These are phyloP conservation scores for Anableps anableps DNA, from an alignment of 2,797 vertebrate genomes.

Conservation along the genomic window DNA sequence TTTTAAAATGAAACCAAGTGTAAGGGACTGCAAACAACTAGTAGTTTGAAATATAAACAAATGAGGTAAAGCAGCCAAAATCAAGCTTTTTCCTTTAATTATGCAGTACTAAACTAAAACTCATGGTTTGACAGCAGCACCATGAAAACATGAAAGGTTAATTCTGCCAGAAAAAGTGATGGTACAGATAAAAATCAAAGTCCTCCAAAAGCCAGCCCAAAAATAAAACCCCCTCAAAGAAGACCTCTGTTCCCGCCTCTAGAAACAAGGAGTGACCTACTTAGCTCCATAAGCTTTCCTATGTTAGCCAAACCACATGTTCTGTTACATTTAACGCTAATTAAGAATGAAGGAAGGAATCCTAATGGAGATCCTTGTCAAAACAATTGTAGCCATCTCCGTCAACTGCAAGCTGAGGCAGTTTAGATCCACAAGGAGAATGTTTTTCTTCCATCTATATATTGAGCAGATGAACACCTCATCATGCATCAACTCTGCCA, in stretches of 20 bases:
- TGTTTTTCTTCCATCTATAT: slow-evolving; percentile 12
- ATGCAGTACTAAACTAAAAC: background rate
- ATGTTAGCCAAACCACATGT: slow-evolving; percentile 64
- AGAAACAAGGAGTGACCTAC: slow-evolving; percentile 77
- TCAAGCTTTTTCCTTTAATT: background rate
- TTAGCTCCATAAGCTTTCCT: slow-evolving; percentile 69
- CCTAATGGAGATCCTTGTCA: slow-evolving; percentile 53
- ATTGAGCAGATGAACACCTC: slow-evolving; percentile 6
- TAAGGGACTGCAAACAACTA: background rate
- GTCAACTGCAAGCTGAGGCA: slow-evolving; percentile 24
- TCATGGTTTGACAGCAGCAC: slow-evolving; percentile 9
- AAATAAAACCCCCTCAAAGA: slow-evolving; percentile 76
- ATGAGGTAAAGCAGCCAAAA: background rate
- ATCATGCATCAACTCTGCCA: slow-evolving; percentile 10
- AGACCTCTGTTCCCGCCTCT: slow-evolving; percentile 65
- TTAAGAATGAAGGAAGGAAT: slow-evolving; percentile 54
- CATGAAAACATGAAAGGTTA: slow-evolving; percentile 46
- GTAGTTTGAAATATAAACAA: background rate
- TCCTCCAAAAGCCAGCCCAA: slow-evolving; percentile 65
- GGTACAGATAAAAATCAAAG: slow-evolving; percentile 72
- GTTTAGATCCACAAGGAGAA: slow-evolving; percentile 16
- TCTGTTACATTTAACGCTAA: slow-evolving; percentile 70
- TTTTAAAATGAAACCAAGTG: slow-evolving; percentile 1
- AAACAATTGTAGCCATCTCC: slow-evolving; percentile 52
- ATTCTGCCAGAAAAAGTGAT: slow-evolving; percentile 24